Evolutionary conservation across 2,113 vertebrate species (phyloP), one percentile per base, ranked within the genome.

Genomic region (Tylochromis polylepis): DNA sequence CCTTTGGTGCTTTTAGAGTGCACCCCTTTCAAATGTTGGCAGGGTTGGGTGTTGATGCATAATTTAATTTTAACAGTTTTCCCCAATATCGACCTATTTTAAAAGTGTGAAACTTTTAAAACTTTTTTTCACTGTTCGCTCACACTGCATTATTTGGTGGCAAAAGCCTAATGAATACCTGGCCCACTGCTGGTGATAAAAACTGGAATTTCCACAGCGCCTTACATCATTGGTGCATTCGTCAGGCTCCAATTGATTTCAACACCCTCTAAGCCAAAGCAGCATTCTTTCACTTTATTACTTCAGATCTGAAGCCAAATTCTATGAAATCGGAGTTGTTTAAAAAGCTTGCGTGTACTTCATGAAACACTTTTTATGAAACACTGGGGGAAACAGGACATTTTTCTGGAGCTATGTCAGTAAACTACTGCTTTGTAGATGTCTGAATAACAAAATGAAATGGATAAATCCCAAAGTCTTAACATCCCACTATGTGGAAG

Each of bases 251-350:
- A 14, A 31, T 79, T 79, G 38, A 20, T 72, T 82, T 79, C 67
- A 11, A 6, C 75, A 81, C 20, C 57, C 10, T 2, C 22, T 0
- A 24, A 60, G 89, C 85, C 82, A 85, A 80, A 85, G 38, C 67
- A 6, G 36, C 86, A 78, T 92, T 89, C 38, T 79, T 89, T 22
- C 1, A 8, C 59, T 89, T 91, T 90, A 91, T 81, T 85, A 11
- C 79, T 85, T 85, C 85, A 85, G 57, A 79, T 82, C 80, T 46
- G 22, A 31, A 81, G 86, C 82, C 88, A 90, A 78, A 41, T 56
- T 86, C 60, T 82, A 43, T 46, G 4, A 62, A 36, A 8, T 31
- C 6, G 29, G 38, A 53, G 49, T 70, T 89, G 62, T 60, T 16
- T 55, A 85, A 85, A 7, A 70, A 67, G 20, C 18, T 6, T 38